These are phyloP conservation scores for Lapara coniferarum DNA, from an alignment of 2,888 invertebrate species.

Conservation along the genomic window DNA sequence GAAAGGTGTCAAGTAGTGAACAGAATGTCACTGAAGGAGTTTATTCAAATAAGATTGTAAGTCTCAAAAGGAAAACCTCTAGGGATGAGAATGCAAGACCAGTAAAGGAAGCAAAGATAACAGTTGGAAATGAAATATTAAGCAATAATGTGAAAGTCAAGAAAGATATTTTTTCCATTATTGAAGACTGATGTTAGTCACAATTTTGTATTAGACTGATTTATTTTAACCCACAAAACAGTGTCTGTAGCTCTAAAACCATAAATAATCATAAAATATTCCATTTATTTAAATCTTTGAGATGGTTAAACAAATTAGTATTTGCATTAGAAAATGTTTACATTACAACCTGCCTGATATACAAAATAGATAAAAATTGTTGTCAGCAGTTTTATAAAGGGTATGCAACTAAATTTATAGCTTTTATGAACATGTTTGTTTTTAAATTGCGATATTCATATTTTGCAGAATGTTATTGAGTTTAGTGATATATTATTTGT, in stretches of 20 bases:
- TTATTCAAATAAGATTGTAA: slow-evolving; percentile 64
- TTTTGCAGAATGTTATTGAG: too few relatives aligned
- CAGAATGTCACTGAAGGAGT: slow-evolving; percentile 53
- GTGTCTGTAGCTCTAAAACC: background rate
- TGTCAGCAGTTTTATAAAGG: too few relatives aligned
- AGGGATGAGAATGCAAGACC: slow-evolving; percentile 67
- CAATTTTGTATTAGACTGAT: slow-evolving; percentile 12
- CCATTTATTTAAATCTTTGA: background rate
- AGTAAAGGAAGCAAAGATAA: slow-evolving; percentile 58
- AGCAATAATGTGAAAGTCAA: slow-evolving; percentile 52
- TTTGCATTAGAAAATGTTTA: too few relatives aligned
- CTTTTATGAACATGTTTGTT: too few relatives aligned
- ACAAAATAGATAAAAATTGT: too few relatives aligned
- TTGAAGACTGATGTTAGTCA: slow-evolving; percentile 57
- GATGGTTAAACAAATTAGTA: background rate
- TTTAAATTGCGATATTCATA: too few relatives aligned
- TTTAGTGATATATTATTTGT: too few relatives aligned
- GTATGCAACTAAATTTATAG: too few relatives aligned
- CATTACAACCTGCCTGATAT: too few relatives aligned
- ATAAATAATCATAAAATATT: background rate
- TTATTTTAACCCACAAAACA: background rate
- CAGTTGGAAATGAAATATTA: slow-evolving; percentile 46
- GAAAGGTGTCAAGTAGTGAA: slow-evolving; percentile 68
- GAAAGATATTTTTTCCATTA: slow-evolving; percentile 53
- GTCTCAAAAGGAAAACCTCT: slow-evolving; percentile 68